These are phyloP conservation scores for Nannoperca australis DNA, from an alignment of 2,797 vertebrate genomes.

Conservation along the genomic window DNA sequence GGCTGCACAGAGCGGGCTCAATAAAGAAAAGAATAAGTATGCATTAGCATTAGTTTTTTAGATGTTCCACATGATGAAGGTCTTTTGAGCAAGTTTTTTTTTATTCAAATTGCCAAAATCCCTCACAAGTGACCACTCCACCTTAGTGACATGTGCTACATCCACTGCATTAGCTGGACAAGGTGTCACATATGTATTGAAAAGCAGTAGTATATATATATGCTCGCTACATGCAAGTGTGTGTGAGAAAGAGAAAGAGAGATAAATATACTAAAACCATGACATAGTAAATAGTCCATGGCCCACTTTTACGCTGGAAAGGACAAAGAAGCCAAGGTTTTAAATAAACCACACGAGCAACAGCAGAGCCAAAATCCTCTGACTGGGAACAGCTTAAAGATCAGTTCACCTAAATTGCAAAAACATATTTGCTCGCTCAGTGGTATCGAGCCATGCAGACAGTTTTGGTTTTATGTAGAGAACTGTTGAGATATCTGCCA, in stretches of 20 bases:
- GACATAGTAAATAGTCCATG: slow-evolving; percentile 20
- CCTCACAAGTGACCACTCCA: slow-evolving; percentile 11
- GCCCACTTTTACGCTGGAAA: slow-evolving; percentile 2
- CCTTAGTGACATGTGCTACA: slow-evolving; percentile 8
- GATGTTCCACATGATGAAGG: slow-evolving; percentile 27
- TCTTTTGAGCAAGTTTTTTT: slow-evolving; percentile 41
- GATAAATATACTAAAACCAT: slow-evolving; percentile 21
- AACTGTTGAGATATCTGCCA: background rate
- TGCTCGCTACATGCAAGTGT: too few species aligned
- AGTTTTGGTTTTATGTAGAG: background rate
- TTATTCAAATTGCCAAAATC: slow-evolving; percentile 36
- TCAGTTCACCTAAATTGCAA: slow-evolving; percentile 17
- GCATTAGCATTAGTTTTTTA: slow-evolving; percentile 45
- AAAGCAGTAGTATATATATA: background rate
- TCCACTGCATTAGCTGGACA: slow-evolving; percentile 12
- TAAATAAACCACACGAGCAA: slow-evolving; percentile 29
- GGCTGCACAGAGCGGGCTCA: slow-evolving; percentile 25
- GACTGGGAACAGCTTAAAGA: slow-evolving; percentile 19
- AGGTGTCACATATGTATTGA: background rate
- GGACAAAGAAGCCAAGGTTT: slow-evolving; percentile 34
- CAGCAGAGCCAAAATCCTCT: slow-evolving; percentile 1
- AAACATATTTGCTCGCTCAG: background rate
- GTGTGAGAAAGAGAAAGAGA: background rate
- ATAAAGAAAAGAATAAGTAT: slow-evolving; percentile 49
- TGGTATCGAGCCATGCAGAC: background rate